A percentile compares a stretch with the other conserved stretches of the same genome.
These are phyloP conservation scores for Acronicta alni DNA, from an alignment of 2,888 invertebrate species.

Conservation along the genomic window DNA sequence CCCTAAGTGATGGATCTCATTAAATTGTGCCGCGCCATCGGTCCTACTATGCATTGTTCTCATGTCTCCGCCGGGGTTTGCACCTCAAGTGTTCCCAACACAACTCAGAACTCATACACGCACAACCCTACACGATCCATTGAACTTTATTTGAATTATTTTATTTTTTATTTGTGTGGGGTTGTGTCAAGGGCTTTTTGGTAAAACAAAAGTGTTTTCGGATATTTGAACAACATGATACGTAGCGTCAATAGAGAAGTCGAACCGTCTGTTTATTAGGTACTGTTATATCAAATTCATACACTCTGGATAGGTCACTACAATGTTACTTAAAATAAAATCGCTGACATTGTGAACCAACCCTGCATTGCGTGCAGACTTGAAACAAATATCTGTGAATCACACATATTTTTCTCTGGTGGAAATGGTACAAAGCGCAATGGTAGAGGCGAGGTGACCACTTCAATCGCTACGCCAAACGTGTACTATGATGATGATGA, in stretches of 20 bases:
- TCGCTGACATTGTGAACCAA: too few species aligned
- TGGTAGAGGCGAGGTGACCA: too few species aligned
- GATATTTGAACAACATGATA: neutral
- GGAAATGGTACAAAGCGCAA: too few species aligned
- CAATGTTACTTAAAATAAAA: too few species aligned
- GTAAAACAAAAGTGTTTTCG: neutral
- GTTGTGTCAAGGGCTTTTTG: neutral
- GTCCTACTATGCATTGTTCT: conserved; percentile 37
- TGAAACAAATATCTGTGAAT: too few species aligned
- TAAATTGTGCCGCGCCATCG: conserved; percentile 54
- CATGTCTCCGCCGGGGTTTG: conserved; percentile 8
- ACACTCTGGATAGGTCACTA: too few species aligned
- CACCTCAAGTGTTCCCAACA: conserved; percentile 21
- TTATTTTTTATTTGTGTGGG: neutral
- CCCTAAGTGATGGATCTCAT: conserved; percentile 47
- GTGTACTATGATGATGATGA: too few species aligned
- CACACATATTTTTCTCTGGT: too few species aligned
- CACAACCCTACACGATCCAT: neutral
- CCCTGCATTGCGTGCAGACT: too few species aligned
- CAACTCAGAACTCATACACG: neutral
- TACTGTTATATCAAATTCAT: too few species aligned
- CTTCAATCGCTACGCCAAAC: too few species aligned
- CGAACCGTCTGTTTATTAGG: neutral
- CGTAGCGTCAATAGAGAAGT: neutral
- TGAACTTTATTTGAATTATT: conserved; percentile 8